These are phyloP conservation scores for Caenorhabditis elegans DNA, from an alignment of 1,140 invertebrate genomes.

Conservation along the genomic window WBcel235 BX284602.5:10138001-10138500, in stretches of 20 bases:
- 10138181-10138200: slow-evolving; percentile 41
- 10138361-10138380: neutral
- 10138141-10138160: slow-evolving; percentile 46
- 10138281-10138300: slow-evolving; percentile 45
- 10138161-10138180: slow-evolving; percentile 16
- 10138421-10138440: slow-evolving; percentile 4
- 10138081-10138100: slow-evolving; percentile 7
- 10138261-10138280: slow-evolving; percentile 38
- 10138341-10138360: slow-evolving; percentile 1
- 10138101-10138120: slow-evolving; percentile 42
- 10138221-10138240: slow-evolving; percentile 41
- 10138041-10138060: no score
- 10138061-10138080: neutral
- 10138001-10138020: neutral
- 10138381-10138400: neutral
- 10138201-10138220: slow-evolving; percentile 40
- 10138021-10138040: no score
- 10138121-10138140: slow-evolving; percentile 42
- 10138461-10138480: slow-evolving; percentile 31
- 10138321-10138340: slow-evolving; percentile 43
- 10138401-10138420: neutral
- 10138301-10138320: slow-evolving; percentile 37
- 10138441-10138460: neutral
- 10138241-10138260: slow-evolving; percentile 27
- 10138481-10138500: slow-evolving; percentile 43